Percentiles rank a stretch among this genome's conserved stretches.
Conservation (phyloP, 2,797 vertebrate genomes). For the Tinamus major region DNA sequence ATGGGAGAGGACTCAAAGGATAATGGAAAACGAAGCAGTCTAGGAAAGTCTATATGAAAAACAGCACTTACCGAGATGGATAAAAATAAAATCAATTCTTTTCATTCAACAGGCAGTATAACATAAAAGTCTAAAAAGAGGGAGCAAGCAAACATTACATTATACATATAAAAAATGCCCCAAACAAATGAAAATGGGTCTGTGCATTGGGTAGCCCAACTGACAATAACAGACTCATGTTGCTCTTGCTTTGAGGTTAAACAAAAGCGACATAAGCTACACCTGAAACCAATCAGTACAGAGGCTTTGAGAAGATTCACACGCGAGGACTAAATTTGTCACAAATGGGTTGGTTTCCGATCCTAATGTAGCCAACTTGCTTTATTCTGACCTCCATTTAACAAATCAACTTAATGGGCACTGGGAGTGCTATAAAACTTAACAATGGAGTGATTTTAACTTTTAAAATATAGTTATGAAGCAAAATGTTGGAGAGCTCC, state of each 20-base stretch:
- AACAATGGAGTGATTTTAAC: constrained; percentile 85
- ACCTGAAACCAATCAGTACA: constrained; percentile 87
- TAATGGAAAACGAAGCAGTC: constrained; percentile 64
- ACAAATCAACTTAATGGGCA: constrained; percentile 86
- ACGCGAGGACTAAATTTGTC: constrained; percentile 80
- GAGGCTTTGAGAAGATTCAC: constrained; percentile 80
- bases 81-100: neutral
- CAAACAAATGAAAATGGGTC: constrained; percentile 43
- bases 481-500: constrained; percentile 82
- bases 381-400: constrained; percentile 83
- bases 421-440: constrained; percentile 85
- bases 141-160: neutral
- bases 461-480: constrained; percentile 86
- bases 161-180: neutral
- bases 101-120: constrained; percentile 19
- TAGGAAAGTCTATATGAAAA: constrained; percentile 62
- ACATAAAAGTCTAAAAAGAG: neutral
- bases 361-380: constrained; percentile 79
- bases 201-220: constrained; percentile 31
- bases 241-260: constrained; percentile 79
- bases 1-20: constrained; percentile 77
- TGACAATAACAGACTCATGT: constrained; percentile 65
- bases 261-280: constrained; percentile 76
- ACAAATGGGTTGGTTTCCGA: constrained; percentile 83
- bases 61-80: constrained; percentile 52